phyloP scores from a whole-genome alignment of 2,113 vertebrate genomes.

The Mionectes macconnelli region DNA sequence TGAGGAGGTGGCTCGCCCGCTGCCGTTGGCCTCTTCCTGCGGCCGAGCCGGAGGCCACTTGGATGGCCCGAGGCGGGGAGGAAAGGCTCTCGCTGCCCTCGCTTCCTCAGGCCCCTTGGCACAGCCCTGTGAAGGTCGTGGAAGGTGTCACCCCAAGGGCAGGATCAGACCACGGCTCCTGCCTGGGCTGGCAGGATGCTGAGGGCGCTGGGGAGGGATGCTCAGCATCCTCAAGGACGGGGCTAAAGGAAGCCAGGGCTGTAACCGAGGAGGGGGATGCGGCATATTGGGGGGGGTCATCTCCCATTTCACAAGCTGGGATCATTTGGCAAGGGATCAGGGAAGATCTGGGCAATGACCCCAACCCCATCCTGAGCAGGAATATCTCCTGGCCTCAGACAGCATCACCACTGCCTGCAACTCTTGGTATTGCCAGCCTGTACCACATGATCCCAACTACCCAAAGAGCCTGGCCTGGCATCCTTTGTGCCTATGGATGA shows the following conservation, averaged over 20 bases:
- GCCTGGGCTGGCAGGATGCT: neutral
- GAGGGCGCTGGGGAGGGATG: neutral
- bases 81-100: neutral
- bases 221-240: accelerated
- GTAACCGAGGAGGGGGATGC: accelerated
- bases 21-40: conserved; percentile 58
- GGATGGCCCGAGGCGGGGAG: neutral
- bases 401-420: accelerated
- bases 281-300: accelerated
- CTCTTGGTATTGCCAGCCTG: neutral
- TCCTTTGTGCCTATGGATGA: neutral
- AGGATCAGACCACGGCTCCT: neutral
- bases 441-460: neutral
- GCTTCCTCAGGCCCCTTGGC: neutral
- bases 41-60: conserved; percentile 30
- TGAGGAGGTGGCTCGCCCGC: conserved; percentile 40
- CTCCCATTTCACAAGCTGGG: neutral
- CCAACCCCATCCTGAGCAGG: accelerated
- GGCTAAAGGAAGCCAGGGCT: neutral
- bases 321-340: neutral
- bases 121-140: accelerated
- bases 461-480: neutral
- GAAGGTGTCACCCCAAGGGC: neutral
- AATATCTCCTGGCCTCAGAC: accelerated
- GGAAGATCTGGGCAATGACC: neutral